Conservation (phyloP, 2,888 invertebrate genomes). For the Epirrhoe alternata region DNA sequence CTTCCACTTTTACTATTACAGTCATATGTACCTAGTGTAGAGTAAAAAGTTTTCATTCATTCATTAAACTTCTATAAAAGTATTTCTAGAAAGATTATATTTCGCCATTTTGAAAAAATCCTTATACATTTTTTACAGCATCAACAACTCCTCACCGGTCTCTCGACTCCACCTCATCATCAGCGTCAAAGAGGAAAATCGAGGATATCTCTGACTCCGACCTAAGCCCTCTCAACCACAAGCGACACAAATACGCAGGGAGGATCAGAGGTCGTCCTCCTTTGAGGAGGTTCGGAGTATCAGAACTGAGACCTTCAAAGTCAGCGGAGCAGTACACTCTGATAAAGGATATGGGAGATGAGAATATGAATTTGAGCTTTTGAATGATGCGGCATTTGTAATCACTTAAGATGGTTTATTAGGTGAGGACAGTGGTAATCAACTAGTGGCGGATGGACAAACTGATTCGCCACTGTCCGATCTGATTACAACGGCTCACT, state of each 20-base stretch:
- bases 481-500: too few relatives aligned
- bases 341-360: slow-evolving; percentile 58
- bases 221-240: slow-evolving; percentile 73
- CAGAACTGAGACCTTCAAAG: slow-evolving; percentile 56
- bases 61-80: too few relatives aligned
- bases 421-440: not conserved
- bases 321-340: slow-evolving; percentile 66
- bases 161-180: slow-evolving; percentile 61
- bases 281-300: slow-evolving; percentile 61
- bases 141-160: slow-evolving; percentile 62
- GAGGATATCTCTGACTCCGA: slow-evolving; percentile 67
- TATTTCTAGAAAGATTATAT: too few relatives aligned
- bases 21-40: too few relatives aligned
- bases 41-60: too few relatives aligned
- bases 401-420: not conserved
- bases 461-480: too few relatives aligned
- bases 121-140: slow-evolving; percentile 48
- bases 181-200: slow-evolving; percentile 70
- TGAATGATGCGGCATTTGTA: slow-evolving; percentile 37
- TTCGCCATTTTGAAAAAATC: not conserved
- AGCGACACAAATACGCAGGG: slow-evolving; percentile 73
- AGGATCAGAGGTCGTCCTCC: slow-evolving; percentile 76
- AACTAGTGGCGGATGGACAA: too few relatives aligned
- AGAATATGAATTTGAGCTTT: slow-evolving; percentile 66
- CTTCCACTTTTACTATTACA: too few relatives aligned